Evolutionary conservation across 1,140 invertebrate species (phyloP).

Genomic region (Drosophila orosa): DNA sequence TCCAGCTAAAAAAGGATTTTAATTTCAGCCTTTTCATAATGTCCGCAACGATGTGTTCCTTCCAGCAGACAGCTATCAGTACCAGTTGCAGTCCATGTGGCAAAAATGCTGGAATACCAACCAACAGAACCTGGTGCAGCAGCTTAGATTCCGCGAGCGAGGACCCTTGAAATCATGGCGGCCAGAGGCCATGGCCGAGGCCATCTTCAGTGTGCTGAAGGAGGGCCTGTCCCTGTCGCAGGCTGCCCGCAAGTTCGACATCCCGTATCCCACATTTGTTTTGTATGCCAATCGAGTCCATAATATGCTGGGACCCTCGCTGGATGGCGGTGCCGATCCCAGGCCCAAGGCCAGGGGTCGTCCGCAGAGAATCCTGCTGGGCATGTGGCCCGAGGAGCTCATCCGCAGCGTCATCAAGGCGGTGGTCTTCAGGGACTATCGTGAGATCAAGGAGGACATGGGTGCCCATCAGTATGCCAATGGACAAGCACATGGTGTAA

Average conservation of each 20-base stretch:
- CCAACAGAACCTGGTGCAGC: slow-evolving; percentile 92
- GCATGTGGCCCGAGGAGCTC: slow-evolving; percentile 96
- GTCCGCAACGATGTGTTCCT: slow-evolving; percentile 60
- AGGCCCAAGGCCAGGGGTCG: slow-evolving; percentile 94
- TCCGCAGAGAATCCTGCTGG: slow-evolving; percentile 94
- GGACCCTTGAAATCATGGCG: slow-evolving; percentile 96
- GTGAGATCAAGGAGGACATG: slow-evolving; percentile 90
- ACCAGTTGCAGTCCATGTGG: slow-evolving; percentile 96
- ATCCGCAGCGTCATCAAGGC: slow-evolving; percentile 95
- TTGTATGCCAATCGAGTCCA: slow-evolving; percentile 96
- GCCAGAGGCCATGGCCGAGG: slow-evolving; percentile 96
- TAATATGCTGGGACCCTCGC: slow-evolving; percentile 95
- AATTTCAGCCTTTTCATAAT: slow-evolving; percentile 37
- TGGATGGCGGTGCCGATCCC: slow-evolving; percentile 93
- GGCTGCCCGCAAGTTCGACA: slow-evolving; percentile 95
- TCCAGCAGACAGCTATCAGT: slow-evolving; percentile 96
- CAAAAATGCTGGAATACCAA: slow-evolving; percentile 97
- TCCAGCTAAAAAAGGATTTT: slow-evolving; percentile 2
- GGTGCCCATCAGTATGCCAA: slow-evolving; percentile 85
- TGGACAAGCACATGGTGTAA: slow-evolving; percentile 77
- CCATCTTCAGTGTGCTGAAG: slow-evolving; percentile 95
- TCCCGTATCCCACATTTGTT: slow-evolving; percentile 96
- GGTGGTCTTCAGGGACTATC: slow-evolving; percentile 94
- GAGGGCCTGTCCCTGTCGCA: slow-evolving; percentile 95
- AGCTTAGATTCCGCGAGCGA: slow-evolving; percentile 94